A percentile compares a stretch with the other conserved stretches of the same genome.
phyloP scores from a whole-genome alignment of 2,888 invertebrate species.

The Lithophane semibrunnea region DNA sequence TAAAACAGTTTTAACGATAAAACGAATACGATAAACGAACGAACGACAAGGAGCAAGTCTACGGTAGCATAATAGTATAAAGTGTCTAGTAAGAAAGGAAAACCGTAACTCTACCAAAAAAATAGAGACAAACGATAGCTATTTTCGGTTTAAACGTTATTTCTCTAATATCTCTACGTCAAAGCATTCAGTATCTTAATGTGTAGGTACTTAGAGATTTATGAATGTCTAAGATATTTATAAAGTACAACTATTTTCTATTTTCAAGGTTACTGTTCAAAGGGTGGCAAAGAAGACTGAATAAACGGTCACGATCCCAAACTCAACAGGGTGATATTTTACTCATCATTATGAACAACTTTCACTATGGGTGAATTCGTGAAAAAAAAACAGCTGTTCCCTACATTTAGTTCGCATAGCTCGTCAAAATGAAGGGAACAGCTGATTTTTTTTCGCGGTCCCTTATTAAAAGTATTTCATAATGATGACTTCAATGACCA shows the following conservation, averaged over 20 bases:
- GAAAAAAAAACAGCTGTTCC: too few relatives aligned
- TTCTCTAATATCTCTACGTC: not conserved
- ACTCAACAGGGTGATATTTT: not conserved
- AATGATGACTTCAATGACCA: too few relatives aligned
- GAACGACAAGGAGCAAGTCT: constrained; percentile 1
- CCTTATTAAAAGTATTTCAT: too few relatives aligned
- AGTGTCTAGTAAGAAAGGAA: not conserved
- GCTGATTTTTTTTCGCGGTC: too few relatives aligned
- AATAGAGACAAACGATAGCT: not conserved
- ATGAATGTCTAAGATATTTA: not conserved
- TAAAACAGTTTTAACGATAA: constrained; percentile 25
- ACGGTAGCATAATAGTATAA: constrained; percentile 12
- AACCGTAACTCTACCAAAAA: not conserved
- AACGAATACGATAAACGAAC: too few relatives aligned
- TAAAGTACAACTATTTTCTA: not conserved
- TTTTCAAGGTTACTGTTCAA: not conserved
- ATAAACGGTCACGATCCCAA: not conserved
- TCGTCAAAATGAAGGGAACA: too few relatives aligned
- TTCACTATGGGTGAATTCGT: too few relatives aligned
- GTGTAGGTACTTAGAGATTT: not conserved
- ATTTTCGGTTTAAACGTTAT: not conserved
- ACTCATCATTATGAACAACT: too few relatives aligned
- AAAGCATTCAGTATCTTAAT: not conserved
- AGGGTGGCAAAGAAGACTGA: not conserved
- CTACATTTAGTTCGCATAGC: too few relatives aligned